Base-by-base conservation (phyloP, 1,140 invertebrate species). In the Drosophila bipectinata region DNA sequence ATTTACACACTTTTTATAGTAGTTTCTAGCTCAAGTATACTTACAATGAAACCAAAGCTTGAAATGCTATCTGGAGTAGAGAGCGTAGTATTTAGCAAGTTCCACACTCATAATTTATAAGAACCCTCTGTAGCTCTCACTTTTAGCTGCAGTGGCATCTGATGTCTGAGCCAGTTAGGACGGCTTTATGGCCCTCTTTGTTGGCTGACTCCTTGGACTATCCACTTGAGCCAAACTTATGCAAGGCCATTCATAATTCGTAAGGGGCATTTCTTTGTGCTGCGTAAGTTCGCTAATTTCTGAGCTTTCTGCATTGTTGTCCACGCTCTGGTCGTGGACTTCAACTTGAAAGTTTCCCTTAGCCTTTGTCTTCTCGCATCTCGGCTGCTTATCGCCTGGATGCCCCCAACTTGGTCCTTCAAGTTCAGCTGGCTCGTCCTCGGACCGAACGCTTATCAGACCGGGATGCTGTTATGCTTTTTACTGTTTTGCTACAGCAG, bases 251-350 rank as follows among this genome's bases (percentile, higher is more conserved):
- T 78, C 71, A 73, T 76, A 71, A 68, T 68, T 73, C 77, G 63
- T 61, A 21, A 75, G 67, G 66, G 71, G 41, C 64, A 57, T 56
- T 79, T 48, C 53, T 71, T 73, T 58, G 34, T 48, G 21, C 41
- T 41, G 41, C 37, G 44, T 39, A 64, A 81, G 58, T 72, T 81
- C 28, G 72, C 73, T 82, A 82, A 80, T 80, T 80, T 71, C 53
- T 18, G 18, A 14, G 57, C 34, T 44, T 21, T 58, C 12, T 15
- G 52, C 51, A 60, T 77, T 77, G 44, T 78, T 73, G 74, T 72
- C 62, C 76, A 64, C 45, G 60, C 54, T 58, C 44, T 37, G 64
- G 52, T 57, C 45, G 28, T 45, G 28, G 49, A 14, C 34, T 48
- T 30, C 41, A 53, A 62, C 51, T 57, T 61, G 74, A 49, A 79